Evolutionary conservation across 2,888 invertebrate species (phyloP), one percentile per base, ranked within the genome.

Genomic region (Drosophila ustulata): DNA sequence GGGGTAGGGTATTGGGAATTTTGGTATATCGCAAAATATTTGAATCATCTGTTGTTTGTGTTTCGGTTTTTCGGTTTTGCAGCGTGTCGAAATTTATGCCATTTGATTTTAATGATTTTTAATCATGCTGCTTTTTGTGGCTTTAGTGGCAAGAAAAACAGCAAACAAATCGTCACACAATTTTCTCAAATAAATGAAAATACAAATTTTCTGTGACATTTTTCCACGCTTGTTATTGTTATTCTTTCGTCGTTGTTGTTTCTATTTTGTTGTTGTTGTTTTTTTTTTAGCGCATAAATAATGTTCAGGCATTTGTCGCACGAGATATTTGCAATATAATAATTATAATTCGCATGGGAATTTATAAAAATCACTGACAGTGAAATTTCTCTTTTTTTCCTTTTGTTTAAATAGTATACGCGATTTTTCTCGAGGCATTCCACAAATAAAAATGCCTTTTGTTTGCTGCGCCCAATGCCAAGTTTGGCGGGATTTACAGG

Each of bases 231-330:
- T 75, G 59, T 71, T 66, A 47, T 66, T 64, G 66, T 64, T 57
- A 53, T 47, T 51, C 13, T 46, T 62, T 26, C 6, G n/a, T 26
- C 66, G 43, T 34, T 26, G 18, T 51, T 46, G 13, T 18, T 47
- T 23, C 11, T 34, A 34, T 49, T 59, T 69, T 66, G 43, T 57
- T 66, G 39, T 18, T 50, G 55, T 41, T 59, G 23, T 56, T 55
- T 52, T 32, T 56, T 53, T 57, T 63, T 46, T 39, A 53, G 75
- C 63, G 56, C 67, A 82, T 82, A 80, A 85, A 76, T 82, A 76
- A 86, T 86, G 55, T 67, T 77, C 58, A 61, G 66, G 67, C 71
- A 81, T 81, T 84, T 76, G 85, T 82, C 79, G 82, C 82, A 87
- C 82, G 88, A 88, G 85, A 82, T 87, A 71, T 75, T 69, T 41